Percentiles rank a stretch among this genome's conserved stretches.
These are phyloP conservation scores for Limnephilus auricula DNA, from an alignment of 2,888 invertebrate genomes.

Conservation along the genomic window DNA sequence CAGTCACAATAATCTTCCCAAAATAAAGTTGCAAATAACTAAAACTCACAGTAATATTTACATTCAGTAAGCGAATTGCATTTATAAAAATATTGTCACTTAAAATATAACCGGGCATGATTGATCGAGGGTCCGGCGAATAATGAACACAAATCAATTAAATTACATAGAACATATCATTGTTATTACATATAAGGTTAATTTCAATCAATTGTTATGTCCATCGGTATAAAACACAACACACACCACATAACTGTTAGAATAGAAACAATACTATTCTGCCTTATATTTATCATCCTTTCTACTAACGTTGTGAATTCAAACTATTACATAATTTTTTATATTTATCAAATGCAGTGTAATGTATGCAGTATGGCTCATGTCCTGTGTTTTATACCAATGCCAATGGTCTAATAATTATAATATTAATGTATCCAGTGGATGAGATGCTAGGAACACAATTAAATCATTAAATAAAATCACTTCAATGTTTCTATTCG, in stretches of 20 bases:
- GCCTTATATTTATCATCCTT: too few species aligned
- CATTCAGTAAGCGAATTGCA: conserved; percentile 56
- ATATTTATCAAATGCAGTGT: not conserved
- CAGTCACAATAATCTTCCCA: conserved; percentile 61
- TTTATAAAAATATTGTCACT: conserved; percentile 44
- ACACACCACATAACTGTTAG: too few species aligned
- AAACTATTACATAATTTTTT: too few species aligned
- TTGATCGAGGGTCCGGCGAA: conserved; percentile 4
- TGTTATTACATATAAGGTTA: not conserved
- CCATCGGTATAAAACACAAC: not conserved
- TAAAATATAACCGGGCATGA: conserved; percentile 35
- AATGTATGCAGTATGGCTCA: not conserved
- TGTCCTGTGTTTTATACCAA: not conserved
- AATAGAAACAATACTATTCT: too few species aligned
- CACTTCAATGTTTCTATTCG: not conserved
- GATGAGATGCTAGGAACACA: conserved; percentile 26
- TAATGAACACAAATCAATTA: conserved; percentile 27
- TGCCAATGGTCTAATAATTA: not conserved
- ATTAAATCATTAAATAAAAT: not conserved
- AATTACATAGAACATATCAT: not conserved
- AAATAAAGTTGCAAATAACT: conserved; percentile 60
- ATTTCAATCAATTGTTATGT: not conserved
- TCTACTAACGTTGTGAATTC: too few species aligned
- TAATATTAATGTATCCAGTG: not conserved
- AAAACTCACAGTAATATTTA: conserved; percentile 58